These are phyloP conservation scores for Bathynomus jamesi DNA, from an alignment of 1,140 invertebrate genomes.

Conservation along the genomic window DNA sequence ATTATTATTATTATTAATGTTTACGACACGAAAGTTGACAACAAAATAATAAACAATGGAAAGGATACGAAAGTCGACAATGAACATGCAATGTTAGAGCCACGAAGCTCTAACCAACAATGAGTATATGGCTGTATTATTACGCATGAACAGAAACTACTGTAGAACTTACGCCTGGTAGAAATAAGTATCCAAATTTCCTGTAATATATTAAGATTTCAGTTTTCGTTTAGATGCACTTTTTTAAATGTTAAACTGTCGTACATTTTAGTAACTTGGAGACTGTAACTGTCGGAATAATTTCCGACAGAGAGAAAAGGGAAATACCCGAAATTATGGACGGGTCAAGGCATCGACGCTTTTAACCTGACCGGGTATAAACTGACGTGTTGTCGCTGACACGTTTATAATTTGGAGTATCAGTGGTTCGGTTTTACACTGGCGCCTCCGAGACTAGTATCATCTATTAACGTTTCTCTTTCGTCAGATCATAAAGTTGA, in stretches of 20 bases:
- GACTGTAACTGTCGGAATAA: not conserved
- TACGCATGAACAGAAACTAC: too few species aligned
- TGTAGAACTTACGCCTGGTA: too few species aligned
- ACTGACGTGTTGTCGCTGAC: not conserved
- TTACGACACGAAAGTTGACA: not conserved
- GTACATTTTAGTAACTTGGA: too few species aligned
- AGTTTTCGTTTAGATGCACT: too few species aligned
- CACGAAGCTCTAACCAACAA: too few species aligned
- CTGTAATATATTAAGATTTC: too few species aligned
- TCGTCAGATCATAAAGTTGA: constrained; percentile 53
- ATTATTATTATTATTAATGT: not conserved
- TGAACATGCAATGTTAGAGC: too few species aligned
- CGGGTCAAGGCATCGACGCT: not conserved
- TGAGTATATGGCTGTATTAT: too few species aligned
- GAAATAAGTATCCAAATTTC: too few species aligned
- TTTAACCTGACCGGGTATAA: not conserved
- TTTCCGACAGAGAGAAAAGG: not conserved
- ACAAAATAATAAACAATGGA: too few species aligned
- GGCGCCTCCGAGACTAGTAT: not conserved
- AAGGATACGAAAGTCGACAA: too few species aligned
- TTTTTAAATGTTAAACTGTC: too few species aligned
- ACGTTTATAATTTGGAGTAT: not conserved
- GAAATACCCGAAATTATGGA: not conserved
- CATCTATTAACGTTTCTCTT: not conserved
- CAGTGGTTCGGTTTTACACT: not conserved